Conservation (phyloP, 1,140 invertebrate species). For the Drosophila nikananu region DNA sequence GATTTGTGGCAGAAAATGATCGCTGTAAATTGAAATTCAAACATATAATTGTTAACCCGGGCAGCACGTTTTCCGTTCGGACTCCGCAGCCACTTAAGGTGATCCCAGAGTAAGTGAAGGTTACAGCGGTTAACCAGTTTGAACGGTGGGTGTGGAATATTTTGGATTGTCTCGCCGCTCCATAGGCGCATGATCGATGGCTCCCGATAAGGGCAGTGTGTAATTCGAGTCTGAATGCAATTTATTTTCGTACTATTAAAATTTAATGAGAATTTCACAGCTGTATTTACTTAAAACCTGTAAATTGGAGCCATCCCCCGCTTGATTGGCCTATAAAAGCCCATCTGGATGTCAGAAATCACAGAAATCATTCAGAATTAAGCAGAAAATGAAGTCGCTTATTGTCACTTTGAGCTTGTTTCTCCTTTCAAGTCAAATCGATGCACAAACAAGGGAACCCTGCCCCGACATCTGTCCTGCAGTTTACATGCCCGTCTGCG, state of each 20-base stretch:
- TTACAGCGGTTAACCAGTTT: constrained; percentile 37
- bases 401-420: neutral
- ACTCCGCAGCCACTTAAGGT: constrained; percentile 25
- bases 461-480: constrained; percentile 22
- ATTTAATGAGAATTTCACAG: constrained; percentile 16
- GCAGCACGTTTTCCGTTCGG: constrained; percentile 38
- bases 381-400: constrained; percentile 16
- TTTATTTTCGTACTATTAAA: neutral
- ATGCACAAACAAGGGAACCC: neutral
- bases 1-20: constrained; percentile 56
- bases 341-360: neutral
- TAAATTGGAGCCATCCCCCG: neutral
- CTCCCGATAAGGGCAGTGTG: constrained; percentile 12
- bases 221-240: constrained; percentile 1
- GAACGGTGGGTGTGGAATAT: constrained; percentile 39
- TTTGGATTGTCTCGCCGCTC: constrained; percentile 9
- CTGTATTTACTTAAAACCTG: constrained; percentile 7
- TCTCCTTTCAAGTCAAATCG: neutral
- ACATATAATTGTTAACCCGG: constrained; percentile 52
- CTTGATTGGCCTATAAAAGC: constrained; percentile 24
- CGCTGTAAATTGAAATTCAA: constrained; percentile 58
- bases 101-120: constrained; percentile 26
- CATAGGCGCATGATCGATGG: constrained; percentile 19
- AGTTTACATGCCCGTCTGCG: constrained; percentile 33
- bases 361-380: constrained; percentile 14